Base-by-base conservation (phyloP, 2,888 invertebrate genomes). In the Frankliniella fusca region DNA sequence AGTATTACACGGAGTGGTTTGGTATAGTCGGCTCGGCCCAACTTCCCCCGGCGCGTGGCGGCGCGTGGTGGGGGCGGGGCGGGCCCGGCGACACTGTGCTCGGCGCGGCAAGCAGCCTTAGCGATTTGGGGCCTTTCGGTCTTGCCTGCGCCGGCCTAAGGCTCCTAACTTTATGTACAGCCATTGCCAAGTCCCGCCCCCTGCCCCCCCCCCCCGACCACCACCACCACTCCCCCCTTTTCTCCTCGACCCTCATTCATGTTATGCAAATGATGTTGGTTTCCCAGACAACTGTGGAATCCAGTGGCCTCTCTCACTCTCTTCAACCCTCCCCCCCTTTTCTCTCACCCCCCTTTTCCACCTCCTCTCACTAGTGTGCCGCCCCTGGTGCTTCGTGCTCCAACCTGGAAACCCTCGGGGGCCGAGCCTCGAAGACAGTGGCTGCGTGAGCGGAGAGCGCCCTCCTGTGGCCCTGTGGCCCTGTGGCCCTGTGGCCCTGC, bases 231-330 rank as follows among this genome's bases (percentile, higher is more conserved):
- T 18, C 61, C 15, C 61, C 61, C 20, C 15, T n/a, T n/a, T n/a
- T 18, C 61, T n/a, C 61, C 61, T n/a, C 23, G 70, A 76, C 70
- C 70, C 70, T 76, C 70, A 76, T 76, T 76, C 70, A 76, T 76
- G 70, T 76, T 76, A 76, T 76, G 70, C 70, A 76, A 76, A 76
- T 76, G 70, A 27, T 76, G 70, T 76, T 76, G 70, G 70, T 76
- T 76, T 76, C 70, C 70, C 70, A 76, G 70, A 76, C 70, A 76
- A 61, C 61, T 61, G 70, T 76, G 70, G 61, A 61, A 61, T 61
- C 61, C 61, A 61, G 61, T 61, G 61, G 61, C 61, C 38, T 38
- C 38, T 38, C 38, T 38, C 38, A 3, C 38, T 38, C 38, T 38
- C 38, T 38, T 38, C 38, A 38, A n/a, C n/a, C n/a, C n/a, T n/a